A percentile compares a stretch with the other conserved stretches of the same genome.
phyloP scores from a whole-genome alignment of 2,797 vertebrate species.

The Cynodonichthys magdalenae region DNA sequence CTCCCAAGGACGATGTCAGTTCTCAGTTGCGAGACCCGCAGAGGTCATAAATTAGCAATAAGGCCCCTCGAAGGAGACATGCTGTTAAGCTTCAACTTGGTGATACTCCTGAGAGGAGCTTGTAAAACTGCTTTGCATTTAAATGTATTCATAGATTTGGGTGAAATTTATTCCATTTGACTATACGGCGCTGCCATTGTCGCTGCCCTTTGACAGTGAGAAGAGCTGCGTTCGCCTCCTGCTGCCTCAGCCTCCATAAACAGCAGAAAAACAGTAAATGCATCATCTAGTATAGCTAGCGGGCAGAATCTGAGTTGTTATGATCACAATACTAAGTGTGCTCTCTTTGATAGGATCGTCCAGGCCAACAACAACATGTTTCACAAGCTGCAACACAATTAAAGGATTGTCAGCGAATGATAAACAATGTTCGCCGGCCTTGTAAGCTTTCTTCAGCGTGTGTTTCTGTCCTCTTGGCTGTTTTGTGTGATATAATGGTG shows the following conservation, averaged over 20 bases:
- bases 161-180: constrained; percentile 53
- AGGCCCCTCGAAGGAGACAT: constrained; percentile 46
- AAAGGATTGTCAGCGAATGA: constrained; percentile 25
- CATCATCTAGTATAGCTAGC: constrained; percentile 1
- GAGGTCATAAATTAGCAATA: constrained; percentile 69
- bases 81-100: constrained; percentile 51
- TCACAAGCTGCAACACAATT: constrained; percentile 37
- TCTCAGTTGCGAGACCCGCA: constrained; percentile 44
- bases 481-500: constrained; percentile 63
- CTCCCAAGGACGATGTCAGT: constrained; percentile 44
- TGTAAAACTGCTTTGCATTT: constrained; percentile 56
- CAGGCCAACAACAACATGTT: constrained; percentile 18
- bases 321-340: constrained; percentile 10
- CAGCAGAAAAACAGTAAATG: constrained; percentile 14
- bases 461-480: constrained; percentile 43
- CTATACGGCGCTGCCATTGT: constrained; percentile 2
- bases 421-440: constrained; percentile 34
- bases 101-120: constrained; percentile 46
- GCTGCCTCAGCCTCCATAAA: constrained; percentile 11
- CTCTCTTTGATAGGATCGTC: constrained; percentile 13
- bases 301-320: constrained; percentile 23
- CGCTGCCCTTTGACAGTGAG: constrained; percentile 18
- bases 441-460: constrained; percentile 8
- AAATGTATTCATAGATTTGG: constrained; percentile 53
- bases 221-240: constrained; percentile 9